Conservation (phyloP, 1,140 invertebrate genomes). For the Sinonovacula constricta region DNA sequence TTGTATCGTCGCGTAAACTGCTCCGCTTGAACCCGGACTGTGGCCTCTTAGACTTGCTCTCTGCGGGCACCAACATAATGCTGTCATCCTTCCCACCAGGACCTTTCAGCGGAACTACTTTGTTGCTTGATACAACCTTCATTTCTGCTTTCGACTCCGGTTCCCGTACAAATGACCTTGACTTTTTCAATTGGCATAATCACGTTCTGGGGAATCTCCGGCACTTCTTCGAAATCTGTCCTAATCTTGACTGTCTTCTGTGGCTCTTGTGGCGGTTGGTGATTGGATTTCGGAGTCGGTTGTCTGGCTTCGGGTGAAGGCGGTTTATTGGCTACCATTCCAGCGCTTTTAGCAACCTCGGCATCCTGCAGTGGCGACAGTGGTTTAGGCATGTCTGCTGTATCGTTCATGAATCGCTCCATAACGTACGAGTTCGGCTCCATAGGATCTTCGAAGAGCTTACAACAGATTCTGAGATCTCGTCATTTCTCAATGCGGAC, state of each 20-base stretch:
- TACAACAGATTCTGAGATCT: constrained; percentile 30
- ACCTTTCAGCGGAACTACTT: constrained; percentile 36
- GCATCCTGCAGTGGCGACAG: neutral
- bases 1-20: constrained; percentile 34
- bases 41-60: constrained; percentile 16
- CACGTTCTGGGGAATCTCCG: constrained; percentile 37
- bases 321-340: too few species aligned
- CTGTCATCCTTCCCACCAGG: constrained; percentile 29
- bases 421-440: constrained; percentile 27
- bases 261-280: too few species aligned
- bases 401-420: constrained; percentile 21
- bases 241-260: constrained; percentile 30
- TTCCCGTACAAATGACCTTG: neutral
- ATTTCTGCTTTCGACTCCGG: constrained; percentile 12
- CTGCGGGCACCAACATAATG: constrained; percentile 29
- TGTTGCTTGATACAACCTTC: constrained; percentile 39
- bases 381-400: constrained; percentile 14
- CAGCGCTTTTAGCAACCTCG: too few species aligned
- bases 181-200: constrained; percentile 2
- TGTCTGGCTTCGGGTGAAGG: too few species aligned
- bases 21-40: constrained; percentile 8
- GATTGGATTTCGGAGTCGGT: too few species aligned
- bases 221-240: constrained; percentile 32
- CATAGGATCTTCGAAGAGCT: constrained; percentile 44
- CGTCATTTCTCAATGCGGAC: constrained; percentile 10